phyloP scores from a whole-genome alignment of 2,113 vertebrate species.

The Coracopsis vasa region DNA sequence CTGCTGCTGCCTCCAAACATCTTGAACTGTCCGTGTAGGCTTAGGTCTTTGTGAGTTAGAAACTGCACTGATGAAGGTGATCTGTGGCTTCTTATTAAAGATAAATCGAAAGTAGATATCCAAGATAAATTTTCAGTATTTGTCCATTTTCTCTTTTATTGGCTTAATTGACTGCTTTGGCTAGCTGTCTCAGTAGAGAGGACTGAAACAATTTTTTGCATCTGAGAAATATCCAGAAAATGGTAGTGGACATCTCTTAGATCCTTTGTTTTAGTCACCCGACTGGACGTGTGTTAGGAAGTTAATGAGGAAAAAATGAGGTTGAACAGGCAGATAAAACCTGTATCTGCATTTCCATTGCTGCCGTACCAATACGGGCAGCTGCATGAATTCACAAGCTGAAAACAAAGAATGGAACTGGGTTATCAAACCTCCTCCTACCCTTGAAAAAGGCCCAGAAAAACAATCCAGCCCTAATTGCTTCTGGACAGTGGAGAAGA shows the following conservation, averaged over 20 bases:
- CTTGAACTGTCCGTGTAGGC: not conserved
- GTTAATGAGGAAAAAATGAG: not conserved
- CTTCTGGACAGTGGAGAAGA: not conserved
- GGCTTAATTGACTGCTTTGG: not conserved
- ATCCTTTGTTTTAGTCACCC: not conserved
- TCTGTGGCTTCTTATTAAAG: not conserved
- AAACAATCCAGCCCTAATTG: not conserved
- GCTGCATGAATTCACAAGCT: not conserved
- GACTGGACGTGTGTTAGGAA: not conserved
- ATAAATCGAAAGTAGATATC: not conserved
- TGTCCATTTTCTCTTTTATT: not conserved
- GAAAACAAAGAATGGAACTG: not conserved
- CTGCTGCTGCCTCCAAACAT: not conserved
- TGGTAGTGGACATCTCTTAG: not conserved
- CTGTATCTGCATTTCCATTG: not conserved
- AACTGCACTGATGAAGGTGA: not conserved
- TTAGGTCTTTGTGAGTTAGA: not conserved
- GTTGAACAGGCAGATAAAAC: not conserved
- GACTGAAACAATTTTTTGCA: not conserved
- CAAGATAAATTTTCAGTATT: not conserved
- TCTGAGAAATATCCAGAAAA: not conserved
- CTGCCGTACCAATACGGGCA: accelerated
- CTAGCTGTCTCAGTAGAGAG: not conserved
- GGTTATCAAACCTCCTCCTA: not conserved
- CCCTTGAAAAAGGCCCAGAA: not conserved